Evolutionary conservation across 2,888 invertebrate genomes (phyloP), one percentile per base, ranked within the genome.

Genomic region (Tipula lateralis): DNA sequence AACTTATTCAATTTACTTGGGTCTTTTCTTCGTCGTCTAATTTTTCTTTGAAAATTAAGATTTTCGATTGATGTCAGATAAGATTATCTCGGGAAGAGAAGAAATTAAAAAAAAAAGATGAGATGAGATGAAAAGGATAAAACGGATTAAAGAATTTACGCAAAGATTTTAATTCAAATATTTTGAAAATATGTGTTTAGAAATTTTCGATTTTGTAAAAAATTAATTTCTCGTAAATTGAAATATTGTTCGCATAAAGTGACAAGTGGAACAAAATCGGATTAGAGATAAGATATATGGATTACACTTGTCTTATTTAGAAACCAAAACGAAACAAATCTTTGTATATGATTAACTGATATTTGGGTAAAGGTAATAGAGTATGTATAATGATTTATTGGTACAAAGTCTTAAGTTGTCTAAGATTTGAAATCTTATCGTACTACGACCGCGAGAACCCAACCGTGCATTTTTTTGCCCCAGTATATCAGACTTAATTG

Each of bases 61-160:
- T 66, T 66, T 66, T 66, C 66, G 66, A 66, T 66, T 66, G 66
- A 66, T 66, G 66, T 66, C 66, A 24, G 66, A 66, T 66, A 24
- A 50, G 50, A 50, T 50, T 50, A 50, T 19, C 50, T 12, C n/a
- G n/a, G n/a, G 39, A 44, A 16, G n/a, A n/a, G n/a, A n/a, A n/a
- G n/a, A n/a, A n/a, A n/a, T n/a, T 6, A n/a, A 50, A 50, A 1
- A 44, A n/a, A 44, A 50, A 36, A 36, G 9, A 9, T 36, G n/a
- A 44, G 12, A 5, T 36, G 36, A 44, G 5, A 44, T n/a, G n/a
- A 6, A 44, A n/a, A 44, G n/a, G 44, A n/a, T n/a, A n/a, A 44
- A 44, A 44, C n/a, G 44, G 44, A 44, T 44, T 66, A 66, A 9
- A 1, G 66, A 66, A 66, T 66, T 66, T 66, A 24, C 66, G 66